Evolutionary conservation across 2,888 invertebrate species (phyloP).

Genomic region (Drosophila yooni): DNA sequence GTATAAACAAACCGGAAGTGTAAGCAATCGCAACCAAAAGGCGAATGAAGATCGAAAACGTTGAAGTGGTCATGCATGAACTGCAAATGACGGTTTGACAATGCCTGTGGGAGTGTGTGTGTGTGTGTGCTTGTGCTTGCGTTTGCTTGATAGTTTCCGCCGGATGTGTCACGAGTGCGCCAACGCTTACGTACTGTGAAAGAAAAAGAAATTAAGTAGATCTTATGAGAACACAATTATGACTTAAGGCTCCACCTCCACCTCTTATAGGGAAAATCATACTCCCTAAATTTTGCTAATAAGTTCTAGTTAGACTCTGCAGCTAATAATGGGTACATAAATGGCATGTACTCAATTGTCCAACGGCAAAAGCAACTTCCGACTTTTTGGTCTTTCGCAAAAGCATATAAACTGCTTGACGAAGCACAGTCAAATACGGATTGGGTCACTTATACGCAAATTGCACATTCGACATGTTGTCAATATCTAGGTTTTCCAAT

Average conservation of each 20-base stretch:
- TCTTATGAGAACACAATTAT: slow-evolving; percentile 59
- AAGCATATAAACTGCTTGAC: not conserved
- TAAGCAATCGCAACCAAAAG: slow-evolving; percentile 54
- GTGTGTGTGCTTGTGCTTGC: slow-evolving; percentile 20
- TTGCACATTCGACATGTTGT: slow-evolving; percentile 1
- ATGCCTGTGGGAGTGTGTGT: slow-evolving; percentile 8
- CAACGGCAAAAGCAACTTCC: not conserved
- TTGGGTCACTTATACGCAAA: not conserved
- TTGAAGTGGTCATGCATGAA: slow-evolving; percentile 73
- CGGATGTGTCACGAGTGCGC: slow-evolving; percentile 65
- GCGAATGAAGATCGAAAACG: slow-evolving; percentile 58
- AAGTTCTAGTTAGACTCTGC: not conserved
- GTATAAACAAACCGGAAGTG: slow-evolving; percentile 58
- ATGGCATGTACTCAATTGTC: not conserved
- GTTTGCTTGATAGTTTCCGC: slow-evolving; percentile 44
- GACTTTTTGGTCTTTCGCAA: not conserved
- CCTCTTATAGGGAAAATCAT: not conserved
- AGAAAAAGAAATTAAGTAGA: slow-evolving; percentile 64
- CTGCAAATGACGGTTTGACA: slow-evolving; percentile 42
- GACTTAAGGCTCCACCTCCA: slow-evolving; percentile 28
- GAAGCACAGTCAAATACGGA: not conserved
- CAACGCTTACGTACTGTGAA: slow-evolving; percentile 42
- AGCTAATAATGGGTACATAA: not conserved
- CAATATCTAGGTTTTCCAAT: slow-evolving; percentile 9
- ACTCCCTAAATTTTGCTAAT: not conserved